Evolutionary conservation across 2,113 vertebrate genomes (phyloP).

Genomic region (Thamnaconus septentrionalis): DNA sequence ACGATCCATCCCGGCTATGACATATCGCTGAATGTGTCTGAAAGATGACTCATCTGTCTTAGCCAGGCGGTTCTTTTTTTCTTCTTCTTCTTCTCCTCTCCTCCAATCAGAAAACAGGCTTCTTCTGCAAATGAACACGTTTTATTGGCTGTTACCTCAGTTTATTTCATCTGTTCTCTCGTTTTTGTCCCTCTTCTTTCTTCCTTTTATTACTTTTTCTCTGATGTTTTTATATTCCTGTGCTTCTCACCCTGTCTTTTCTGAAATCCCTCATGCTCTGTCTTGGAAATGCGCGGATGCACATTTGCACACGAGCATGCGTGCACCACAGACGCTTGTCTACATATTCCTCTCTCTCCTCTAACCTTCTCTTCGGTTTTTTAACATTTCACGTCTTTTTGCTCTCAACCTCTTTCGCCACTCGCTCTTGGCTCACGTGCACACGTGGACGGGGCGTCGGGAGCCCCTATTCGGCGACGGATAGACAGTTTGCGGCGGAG

Average conservation of each 20-base stretch:
- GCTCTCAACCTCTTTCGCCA: neutral
- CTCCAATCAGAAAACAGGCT: too few relatives aligned
- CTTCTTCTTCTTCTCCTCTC: too few relatives aligned
- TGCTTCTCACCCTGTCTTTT: slow-evolving; percentile 33
- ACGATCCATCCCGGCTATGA: too few relatives aligned
- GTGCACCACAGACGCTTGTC: too few relatives aligned
- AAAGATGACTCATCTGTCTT: too few relatives aligned
- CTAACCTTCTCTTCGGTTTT: neutral
- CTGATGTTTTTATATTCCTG: slow-evolving; percentile 43
- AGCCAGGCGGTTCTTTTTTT: too few relatives aligned
- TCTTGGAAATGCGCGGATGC: slow-evolving; percentile 27
- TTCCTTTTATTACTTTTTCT: slow-evolving; percentile 37
- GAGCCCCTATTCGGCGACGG: neutral
- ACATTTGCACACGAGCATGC: too few relatives aligned
- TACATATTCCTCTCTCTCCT: neutral
- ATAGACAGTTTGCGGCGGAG: slow-evolving; percentile 13
- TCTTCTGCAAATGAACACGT: neutral
- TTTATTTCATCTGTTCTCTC: slow-evolving; percentile 27
- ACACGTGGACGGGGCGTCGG: neutral
- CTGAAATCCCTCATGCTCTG: slow-evolving; percentile 44
- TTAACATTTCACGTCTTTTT: too few relatives aligned
- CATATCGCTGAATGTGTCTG: too few relatives aligned
- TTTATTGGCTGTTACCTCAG: slow-evolving; percentile 24
- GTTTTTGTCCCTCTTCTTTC: slow-evolving; percentile 34
- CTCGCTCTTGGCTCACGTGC: neutral